phyloP scores from a whole-genome alignment of 2,888 invertebrate species.

The Apodemia duryi region DNA sequence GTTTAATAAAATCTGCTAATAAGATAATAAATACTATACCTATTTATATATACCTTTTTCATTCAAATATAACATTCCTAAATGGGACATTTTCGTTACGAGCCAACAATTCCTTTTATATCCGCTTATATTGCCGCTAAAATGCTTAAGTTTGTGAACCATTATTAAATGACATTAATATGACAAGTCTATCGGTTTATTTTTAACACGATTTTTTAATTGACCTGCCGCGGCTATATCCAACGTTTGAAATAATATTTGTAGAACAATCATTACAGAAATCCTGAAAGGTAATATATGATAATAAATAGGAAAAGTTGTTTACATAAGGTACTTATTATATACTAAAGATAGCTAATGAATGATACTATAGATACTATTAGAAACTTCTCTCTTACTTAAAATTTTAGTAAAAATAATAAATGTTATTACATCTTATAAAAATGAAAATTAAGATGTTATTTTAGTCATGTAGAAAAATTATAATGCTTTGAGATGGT shows the following conservation, averaged over 20 bases:
- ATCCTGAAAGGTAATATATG: slow-evolving; percentile 9
- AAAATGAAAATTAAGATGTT: too few species aligned
- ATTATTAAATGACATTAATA: neutral
- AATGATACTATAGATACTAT: too few species aligned
- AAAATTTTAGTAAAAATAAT: too few species aligned
- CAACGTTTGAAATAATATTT: neutral
- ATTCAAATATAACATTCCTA: neutral
- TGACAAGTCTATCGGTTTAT: slow-evolving; percentile 9
- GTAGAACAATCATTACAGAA: slow-evolving; percentile 7
- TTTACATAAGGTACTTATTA: neutral
- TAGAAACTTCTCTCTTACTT: too few species aligned
- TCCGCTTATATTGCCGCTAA: neutral
- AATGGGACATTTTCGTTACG: neutral
- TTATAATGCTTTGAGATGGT: too few species aligned
- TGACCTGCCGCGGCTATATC: slow-evolving; percentile 9
- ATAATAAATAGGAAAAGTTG: neutral
- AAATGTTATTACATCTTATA: too few species aligned
- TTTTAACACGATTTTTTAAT: neutral
- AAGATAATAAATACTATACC: slow-evolving; percentile 5
- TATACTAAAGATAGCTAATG: too few species aligned
- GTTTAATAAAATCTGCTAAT: neutral
- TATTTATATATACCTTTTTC: slow-evolving; percentile 7
- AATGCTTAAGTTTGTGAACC: neutral
- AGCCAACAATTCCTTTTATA: neutral
- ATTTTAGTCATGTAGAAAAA: too few species aligned